Evolutionary conservation across 2,797 vertebrate species (phyloP).

Genomic region (Glossophaga mutica): DNA sequence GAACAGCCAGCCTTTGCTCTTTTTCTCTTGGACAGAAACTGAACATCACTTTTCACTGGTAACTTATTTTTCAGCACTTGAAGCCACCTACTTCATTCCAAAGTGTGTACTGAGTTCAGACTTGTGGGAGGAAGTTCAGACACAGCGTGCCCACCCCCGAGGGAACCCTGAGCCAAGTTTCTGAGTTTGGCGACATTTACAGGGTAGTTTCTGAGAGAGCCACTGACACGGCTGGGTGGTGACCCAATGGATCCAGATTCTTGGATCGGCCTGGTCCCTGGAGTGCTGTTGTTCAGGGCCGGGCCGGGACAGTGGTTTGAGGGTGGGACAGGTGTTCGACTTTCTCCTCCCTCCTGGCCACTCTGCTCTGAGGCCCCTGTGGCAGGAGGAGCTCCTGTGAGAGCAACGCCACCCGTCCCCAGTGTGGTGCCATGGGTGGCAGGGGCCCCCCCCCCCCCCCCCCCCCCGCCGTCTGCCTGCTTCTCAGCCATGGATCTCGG

Average conservation of each 20-base stretch:
- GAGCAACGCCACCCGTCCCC: not conserved
- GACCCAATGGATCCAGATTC: not conserved
- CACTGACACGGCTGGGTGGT: not conserved
- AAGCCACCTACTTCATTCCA: constrained; percentile 69
- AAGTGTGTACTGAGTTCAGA: constrained; percentile 27
- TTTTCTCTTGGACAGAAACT: not conserved
- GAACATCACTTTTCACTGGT: constrained; percentile 69
- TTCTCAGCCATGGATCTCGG: not conserved
- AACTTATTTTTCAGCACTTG: constrained; percentile 73
- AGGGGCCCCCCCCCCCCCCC: not conserved
- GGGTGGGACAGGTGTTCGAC: not conserved
- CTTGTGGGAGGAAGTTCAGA: constrained; percentile 15
- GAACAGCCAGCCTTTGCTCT: not conserved
- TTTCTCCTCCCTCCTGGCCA: not conserved
- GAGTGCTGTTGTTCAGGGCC: not conserved
- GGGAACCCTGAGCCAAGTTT: constrained; percentile 11
- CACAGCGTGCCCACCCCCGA: rapidly evolving
- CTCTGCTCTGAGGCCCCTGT: not conserved
- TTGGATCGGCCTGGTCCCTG: not conserved
- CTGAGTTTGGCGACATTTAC: not conserved
- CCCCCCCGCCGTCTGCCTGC: not conserved
- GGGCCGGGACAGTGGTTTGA: not conserved
- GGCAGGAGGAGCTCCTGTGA: not conserved
- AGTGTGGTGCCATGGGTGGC: not conserved
- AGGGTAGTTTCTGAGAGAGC: constrained; percentile 55